Evolutionary conservation across 2,888 invertebrate species (phyloP).

Genomic region (Brenthis hecate): DNA sequence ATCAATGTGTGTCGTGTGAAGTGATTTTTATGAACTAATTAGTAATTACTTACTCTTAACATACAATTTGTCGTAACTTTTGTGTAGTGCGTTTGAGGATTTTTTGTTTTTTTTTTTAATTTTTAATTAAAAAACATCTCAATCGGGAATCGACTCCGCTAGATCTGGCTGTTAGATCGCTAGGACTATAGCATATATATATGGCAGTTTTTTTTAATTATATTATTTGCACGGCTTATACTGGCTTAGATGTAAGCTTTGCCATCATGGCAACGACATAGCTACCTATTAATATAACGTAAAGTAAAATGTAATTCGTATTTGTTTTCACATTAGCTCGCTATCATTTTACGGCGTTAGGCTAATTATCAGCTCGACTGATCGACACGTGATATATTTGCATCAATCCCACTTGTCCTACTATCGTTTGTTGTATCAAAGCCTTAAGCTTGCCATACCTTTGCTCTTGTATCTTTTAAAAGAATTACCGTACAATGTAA

Average conservation of each 20-base stretch:
- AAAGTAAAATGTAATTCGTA: conserved; percentile 17
- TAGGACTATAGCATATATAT: too few species aligned
- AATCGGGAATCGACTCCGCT: too few species aligned
- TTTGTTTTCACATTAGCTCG: conserved; percentile 62
- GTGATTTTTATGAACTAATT: too few species aligned
- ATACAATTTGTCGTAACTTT: too few species aligned
- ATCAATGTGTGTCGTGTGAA: too few species aligned
- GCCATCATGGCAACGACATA: background rate
- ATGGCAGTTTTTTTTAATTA: too few species aligned
- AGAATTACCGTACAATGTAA: background rate
- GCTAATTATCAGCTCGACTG: conserved; percentile 80
- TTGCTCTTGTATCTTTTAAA: background rate
- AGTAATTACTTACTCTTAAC: too few species aligned
- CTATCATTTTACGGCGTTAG: conserved; percentile 79
- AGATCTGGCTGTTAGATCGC: too few species aligned
- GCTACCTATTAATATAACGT: background rate
- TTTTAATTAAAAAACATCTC: too few species aligned
- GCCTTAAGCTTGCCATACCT: background rate
- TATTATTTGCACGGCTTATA: too few species aligned
- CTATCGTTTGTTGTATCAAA: background rate
- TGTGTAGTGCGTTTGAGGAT: too few species aligned
- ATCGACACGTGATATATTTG: conserved; percentile 76
- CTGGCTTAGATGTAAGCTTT: background rate
- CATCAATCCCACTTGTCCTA: conserved; percentile 57
- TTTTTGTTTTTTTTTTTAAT: too few species aligned